These are phyloP conservation scores for Cheilosia vernalis DNA, from an alignment of 2,888 invertebrate genomes.

Conservation along the genomic window DNA sequence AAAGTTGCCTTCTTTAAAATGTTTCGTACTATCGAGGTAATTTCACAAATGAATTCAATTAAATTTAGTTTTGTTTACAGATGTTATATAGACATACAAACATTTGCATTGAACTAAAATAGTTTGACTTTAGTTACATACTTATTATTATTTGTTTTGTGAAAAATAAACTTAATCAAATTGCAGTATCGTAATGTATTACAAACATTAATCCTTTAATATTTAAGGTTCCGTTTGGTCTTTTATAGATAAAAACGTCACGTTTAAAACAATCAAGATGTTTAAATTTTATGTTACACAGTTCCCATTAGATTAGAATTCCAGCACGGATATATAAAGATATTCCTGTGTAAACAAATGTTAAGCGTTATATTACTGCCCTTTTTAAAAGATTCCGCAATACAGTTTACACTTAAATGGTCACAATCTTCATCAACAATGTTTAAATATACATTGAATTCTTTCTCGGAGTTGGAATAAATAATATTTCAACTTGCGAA, in stretches of 20 bases:
- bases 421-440: slow-evolving; percentile 15
- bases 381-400: slow-evolving; percentile 69
- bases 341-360: slow-evolving; percentile 3
- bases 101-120: not conserved
- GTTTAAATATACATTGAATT: slow-evolving; percentile 1
- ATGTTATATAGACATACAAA: not conserved
- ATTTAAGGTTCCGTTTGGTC: not conserved
- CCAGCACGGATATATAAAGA: slow-evolving; percentile 31
- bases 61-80: not conserved
- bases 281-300: not conserved
- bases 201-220: not conserved
- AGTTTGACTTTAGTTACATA: not conserved
- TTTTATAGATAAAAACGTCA: not conserved
- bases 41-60: not conserved
- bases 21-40: not conserved
- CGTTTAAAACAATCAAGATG: not conserved
- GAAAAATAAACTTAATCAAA: not conserved
- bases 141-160: not conserved
- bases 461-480: slow-evolving; percentile 24
- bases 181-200: not conserved
- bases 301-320: slow-evolving; percentile 22
- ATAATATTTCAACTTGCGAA: slow-evolving; percentile 14
- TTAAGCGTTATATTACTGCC: slow-evolving; percentile 15
- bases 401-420: slow-evolving; percentile 76
- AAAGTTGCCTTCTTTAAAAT: not conserved